Evolutionary conservation across 2,888 invertebrate species (phyloP).

Genomic region (Chesias legatella): DNA sequence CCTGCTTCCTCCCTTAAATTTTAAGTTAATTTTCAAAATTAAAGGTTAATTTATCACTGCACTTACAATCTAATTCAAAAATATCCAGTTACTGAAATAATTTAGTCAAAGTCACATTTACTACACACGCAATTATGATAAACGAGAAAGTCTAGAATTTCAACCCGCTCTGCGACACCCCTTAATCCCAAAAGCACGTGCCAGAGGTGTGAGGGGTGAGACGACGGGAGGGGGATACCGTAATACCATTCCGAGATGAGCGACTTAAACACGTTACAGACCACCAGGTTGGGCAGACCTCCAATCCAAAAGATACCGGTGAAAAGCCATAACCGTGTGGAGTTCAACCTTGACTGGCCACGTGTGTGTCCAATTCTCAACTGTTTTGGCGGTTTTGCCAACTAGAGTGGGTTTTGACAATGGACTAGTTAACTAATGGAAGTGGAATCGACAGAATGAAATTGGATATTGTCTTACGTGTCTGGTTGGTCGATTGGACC

Average conservation of each 20-base stretch:
- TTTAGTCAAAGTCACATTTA: conserved; percentile 27
- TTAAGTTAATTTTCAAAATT: too few relatives aligned
- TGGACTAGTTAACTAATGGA: conserved; percentile 72
- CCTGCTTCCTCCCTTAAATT: too few relatives aligned
- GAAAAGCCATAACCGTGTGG: conserved; percentile 36
- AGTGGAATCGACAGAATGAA: conserved; percentile 54
- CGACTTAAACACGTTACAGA: conserved; percentile 73
- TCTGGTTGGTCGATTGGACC: conserved; percentile 42
- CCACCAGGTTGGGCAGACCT: conserved; percentile 50
- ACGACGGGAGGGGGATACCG: conserved; percentile 45
- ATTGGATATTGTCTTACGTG: conserved; percentile 60
- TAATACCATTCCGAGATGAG: conserved; percentile 79
- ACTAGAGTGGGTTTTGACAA: conserved; percentile 74
- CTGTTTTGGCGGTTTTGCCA: conserved; percentile 67
- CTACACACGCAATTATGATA: conserved; percentile 23
- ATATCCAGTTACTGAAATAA: conserved; percentile 22
- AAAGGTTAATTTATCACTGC: conserved; percentile 1
- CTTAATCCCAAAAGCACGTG: conserved; percentile 58
- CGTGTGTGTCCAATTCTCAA: conserved; percentile 56
- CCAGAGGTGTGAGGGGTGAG: conserved; percentile 46
- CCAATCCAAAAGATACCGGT: conserved; percentile 29
- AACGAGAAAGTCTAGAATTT: conserved; percentile 27
- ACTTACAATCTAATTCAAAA: conserved; percentile 14
- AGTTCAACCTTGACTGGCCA: conserved; percentile 48
- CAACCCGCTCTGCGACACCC: conserved; percentile 51